Percentiles rank a stretch among this genome's conserved stretches.
Evolutionary conservation across 2,888 invertebrate genomes (phyloP).

Genomic region (Deilephila porcellus): DNA sequence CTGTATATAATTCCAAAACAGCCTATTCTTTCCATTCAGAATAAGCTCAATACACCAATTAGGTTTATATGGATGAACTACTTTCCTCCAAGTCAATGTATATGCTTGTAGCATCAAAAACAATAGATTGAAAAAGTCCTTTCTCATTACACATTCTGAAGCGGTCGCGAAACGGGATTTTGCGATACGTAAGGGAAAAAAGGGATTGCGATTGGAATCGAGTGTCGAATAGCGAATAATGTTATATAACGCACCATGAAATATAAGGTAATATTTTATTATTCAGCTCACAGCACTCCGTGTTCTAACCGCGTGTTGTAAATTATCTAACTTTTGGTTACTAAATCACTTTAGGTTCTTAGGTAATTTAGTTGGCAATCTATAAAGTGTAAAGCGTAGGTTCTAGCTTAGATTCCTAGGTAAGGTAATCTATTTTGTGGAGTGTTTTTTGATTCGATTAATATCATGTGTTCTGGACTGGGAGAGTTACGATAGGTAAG

Average conservation of each 20-base stretch:
- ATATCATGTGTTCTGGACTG: too few relatives aligned
- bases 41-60: background rate
- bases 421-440: too few relatives aligned
- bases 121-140: conserved; percentile 3
- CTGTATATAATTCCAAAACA: background rate
- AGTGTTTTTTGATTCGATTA: too few relatives aligned
- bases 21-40: background rate
- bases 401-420: too few relatives aligned
- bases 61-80: background rate
- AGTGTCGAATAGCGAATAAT: conserved; percentile 17
- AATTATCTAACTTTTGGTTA: background rate
- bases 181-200: conserved; percentile 22
- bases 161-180: conserved; percentile 19
- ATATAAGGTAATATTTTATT: conserved; percentile 15
- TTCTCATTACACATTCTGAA: conserved; percentile 8
- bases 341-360: background rate
- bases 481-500: too few relatives aligned
- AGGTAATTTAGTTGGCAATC: background rate
- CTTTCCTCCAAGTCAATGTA: background rate
- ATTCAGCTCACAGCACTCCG: background rate
- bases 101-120: background rate
- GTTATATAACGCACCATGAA: conserved; percentile 21
- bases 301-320: background rate
- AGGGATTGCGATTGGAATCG: conserved; percentile 23
- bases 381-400: too few relatives aligned